Conservation (phyloP, 1,140 invertebrate genomes). For the Drosophila auraria region DNA sequence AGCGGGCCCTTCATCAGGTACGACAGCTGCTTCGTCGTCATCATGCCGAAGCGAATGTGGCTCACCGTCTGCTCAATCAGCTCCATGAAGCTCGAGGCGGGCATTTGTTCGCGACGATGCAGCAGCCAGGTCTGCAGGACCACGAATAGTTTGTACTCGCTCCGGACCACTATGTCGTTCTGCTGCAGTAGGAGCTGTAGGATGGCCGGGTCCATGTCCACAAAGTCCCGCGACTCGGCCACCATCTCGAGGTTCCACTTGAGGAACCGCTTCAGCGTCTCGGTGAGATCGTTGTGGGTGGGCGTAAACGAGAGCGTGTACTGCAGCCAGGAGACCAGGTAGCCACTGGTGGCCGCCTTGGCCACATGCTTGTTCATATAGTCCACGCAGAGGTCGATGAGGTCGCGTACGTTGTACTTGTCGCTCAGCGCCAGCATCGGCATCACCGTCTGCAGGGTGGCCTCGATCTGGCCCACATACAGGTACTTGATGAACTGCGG, state of each 20-base stretch:
- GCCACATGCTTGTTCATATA: slow-evolving; percentile 96
- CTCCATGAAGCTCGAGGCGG: slow-evolving; percentile 85
- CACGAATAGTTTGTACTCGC: slow-evolving; percentile 94
- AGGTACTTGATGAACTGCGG: slow-evolving; percentile 96
- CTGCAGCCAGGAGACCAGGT: slow-evolving; percentile 95
- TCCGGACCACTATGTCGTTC: slow-evolving; percentile 94
- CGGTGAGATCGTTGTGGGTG: slow-evolving; percentile 90
- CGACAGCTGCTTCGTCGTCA: slow-evolving; percentile 93
- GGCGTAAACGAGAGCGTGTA: slow-evolving; percentile 92
- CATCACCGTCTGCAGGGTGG: slow-evolving; percentile 93
- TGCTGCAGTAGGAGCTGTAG: slow-evolving; percentile 91
- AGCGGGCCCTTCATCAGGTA: slow-evolving; percentile 91
- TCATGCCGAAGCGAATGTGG: slow-evolving; percentile 96
- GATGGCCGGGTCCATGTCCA: slow-evolving; percentile 92
- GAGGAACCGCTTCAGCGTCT: slow-evolving; percentile 91
- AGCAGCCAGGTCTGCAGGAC: slow-evolving; percentile 92
- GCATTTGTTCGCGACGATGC: slow-evolving; percentile 87
- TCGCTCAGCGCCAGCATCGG: slow-evolving; percentile 95
- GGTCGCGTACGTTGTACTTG: slow-evolving; percentile 97
- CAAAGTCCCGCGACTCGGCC: slow-evolving; percentile 92
- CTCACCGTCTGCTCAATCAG: slow-evolving; percentile 91
- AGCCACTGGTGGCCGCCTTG: slow-evolving; percentile 91
- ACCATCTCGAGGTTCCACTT: slow-evolving; percentile 96
- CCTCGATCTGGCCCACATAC: slow-evolving; percentile 95
- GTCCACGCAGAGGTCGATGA: slow-evolving; percentile 92